Base-by-base conservation (phyloP, 2,113 vertebrate species). In the Serilophus lunatus region DNA sequence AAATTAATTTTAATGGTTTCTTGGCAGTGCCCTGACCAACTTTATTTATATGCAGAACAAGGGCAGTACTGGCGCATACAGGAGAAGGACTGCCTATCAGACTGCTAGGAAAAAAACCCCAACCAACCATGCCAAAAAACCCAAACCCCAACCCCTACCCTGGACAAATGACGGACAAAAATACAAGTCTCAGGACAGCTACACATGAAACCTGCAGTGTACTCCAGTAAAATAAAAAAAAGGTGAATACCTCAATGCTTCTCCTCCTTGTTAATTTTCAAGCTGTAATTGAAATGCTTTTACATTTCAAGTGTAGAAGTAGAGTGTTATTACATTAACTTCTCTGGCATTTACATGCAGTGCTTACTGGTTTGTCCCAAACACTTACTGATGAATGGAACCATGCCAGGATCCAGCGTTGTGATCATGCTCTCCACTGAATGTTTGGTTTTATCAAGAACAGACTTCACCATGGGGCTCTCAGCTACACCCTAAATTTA, bases 351-450 rank as follows among this genome's bases (percentile, higher is more conserved):
- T 76, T 65, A 47, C 28, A 63, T 18, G 6, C 50, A 47, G 38
- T 18, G 59, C 10, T 31, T 53, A 13, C n/a, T 3, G 13, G 14
- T 79, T 81, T 95, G 53, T 45, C 20, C 36, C n/a, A 45, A 82
- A 25, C 79, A 98, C 99, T 97, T 96, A 99, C 99, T 99, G 95
- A 99, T 99, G 88, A 99, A 99, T 0, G 99, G 99, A 94, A 98
- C 99, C 99, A 99, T 99, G 96, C 99, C 99, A 29, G 99, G 99
- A 93, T 99, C 99, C 97, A 99, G 98, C 1, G 99, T 99, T 9
- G 99, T 99, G 85, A 99, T 99, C 99, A 99, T 99, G 26, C 98
- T 99, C 97, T 99, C 99, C 33, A 99, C 98, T 0, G 99, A 99
- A 96, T 99, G 98, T 80, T 99, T 99, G 56, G 99, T 99, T 97